Percentiles rank a stretch among this genome's conserved stretches.
phyloP scores from a whole-genome alignment of 2,888 invertebrate species.

The Hemistola chrysoprasaria region DNA sequence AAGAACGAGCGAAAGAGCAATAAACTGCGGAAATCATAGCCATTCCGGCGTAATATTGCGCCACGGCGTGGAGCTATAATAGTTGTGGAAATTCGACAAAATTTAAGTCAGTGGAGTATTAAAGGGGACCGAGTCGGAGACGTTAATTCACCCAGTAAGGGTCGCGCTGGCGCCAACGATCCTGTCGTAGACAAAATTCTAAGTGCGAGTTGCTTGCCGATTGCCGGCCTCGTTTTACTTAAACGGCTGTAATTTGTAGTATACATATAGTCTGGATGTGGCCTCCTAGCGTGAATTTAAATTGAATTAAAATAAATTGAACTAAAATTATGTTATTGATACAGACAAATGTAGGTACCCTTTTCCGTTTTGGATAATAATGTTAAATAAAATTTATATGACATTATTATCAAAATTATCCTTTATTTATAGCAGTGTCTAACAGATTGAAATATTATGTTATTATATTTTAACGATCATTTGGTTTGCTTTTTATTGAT shows the following conservation, averaged over 20 bases:
- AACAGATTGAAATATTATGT: too few relatives aligned
- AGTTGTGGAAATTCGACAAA: slow-evolving; percentile 77
- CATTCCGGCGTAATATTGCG: slow-evolving; percentile 64
- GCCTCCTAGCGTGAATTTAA: too few relatives aligned
- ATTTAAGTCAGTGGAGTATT: slow-evolving; percentile 79
- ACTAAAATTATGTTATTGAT: too few relatives aligned
- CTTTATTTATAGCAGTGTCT: too few relatives aligned
- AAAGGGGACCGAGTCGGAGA: slow-evolving; percentile 72
- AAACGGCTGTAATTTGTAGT: slow-evolving; percentile 29
- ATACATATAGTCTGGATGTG: slow-evolving; percentile 26
- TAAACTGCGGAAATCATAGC: slow-evolving; percentile 74
- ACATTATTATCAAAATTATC: too few relatives aligned
- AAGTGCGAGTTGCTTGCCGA: slow-evolving; percentile 53
- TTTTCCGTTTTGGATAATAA: too few relatives aligned
- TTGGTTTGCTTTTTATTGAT: too few relatives aligned
- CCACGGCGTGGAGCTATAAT: slow-evolving; percentile 40
- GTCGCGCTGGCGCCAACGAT: slow-evolving; percentile 75
- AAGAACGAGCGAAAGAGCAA: slow-evolving; percentile 52
- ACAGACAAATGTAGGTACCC: too few relatives aligned
- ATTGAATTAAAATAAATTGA: too few relatives aligned
- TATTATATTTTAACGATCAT: too few relatives aligned
- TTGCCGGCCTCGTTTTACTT: slow-evolving; percentile 45
- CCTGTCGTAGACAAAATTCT: slow-evolving; percentile 79
- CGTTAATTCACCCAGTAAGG: slow-evolving; percentile 81
- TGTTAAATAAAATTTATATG: too few relatives aligned